Conservation (phyloP, 2,888 invertebrate genomes). For the Tholera decimalis region DNA sequence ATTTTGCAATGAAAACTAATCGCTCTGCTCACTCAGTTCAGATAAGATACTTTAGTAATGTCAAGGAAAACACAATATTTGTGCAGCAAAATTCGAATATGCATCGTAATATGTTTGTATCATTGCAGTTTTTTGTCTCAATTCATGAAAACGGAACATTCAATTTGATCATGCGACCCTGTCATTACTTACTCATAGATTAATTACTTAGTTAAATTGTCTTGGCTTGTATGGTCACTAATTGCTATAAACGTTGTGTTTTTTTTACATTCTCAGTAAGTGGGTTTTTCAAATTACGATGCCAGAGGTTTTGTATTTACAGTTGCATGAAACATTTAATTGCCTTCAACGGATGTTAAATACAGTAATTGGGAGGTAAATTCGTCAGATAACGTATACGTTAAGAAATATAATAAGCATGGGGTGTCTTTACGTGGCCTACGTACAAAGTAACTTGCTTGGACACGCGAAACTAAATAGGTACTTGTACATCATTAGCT, state of each 20-base stretch:
- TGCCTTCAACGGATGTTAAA: slow-evolving; percentile 86
- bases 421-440: slow-evolving; percentile 49
- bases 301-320: slow-evolving; percentile 87
- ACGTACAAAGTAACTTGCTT: slow-evolving; percentile 49
- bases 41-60: slow-evolving; percentile 67
- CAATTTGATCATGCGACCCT: slow-evolving; percentile 71
- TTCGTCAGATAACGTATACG: slow-evolving; percentile 82
- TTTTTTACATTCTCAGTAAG: slow-evolving; percentile 85
- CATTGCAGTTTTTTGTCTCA: slow-evolving; percentile 48
- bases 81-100: slow-evolving; percentile 49
- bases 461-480: slow-evolving; percentile 12
- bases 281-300: slow-evolving; percentile 84
- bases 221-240: slow-evolving; percentile 84
- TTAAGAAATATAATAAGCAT: slow-evolving; percentile 69
- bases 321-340: slow-evolving; percentile 89
- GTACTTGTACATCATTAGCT: slow-evolving; percentile 10
- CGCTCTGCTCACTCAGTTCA: slow-evolving; percentile 60
- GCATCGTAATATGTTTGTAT: slow-evolving; percentile 47
- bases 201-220: slow-evolving; percentile 85
- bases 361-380: slow-evolving; percentile 87
- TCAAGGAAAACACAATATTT: slow-evolving; percentile 68
- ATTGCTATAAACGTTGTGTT: slow-evolving; percentile 88
- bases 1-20: slow-evolving; percentile 64
- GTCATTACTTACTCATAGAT: slow-evolving; percentile 79
- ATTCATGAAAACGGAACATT: slow-evolving; percentile 59